Base-by-base conservation (phyloP, 2,797 vertebrate genomes). In the Sebastiscus tertius region DNA sequence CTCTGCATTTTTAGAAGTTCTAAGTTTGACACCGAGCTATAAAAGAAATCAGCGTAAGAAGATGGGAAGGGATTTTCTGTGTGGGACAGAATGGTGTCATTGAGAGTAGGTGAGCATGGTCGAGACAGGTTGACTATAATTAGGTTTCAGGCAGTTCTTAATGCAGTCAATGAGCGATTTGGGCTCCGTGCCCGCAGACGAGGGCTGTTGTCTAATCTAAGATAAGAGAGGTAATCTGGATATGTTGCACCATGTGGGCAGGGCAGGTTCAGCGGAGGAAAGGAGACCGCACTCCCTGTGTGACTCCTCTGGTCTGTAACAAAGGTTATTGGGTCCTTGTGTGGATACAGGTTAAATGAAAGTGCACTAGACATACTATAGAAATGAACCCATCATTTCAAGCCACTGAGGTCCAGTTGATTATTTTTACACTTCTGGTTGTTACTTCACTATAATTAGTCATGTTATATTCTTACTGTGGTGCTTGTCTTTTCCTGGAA, bases 161-260 rank as follows among this genome's bases (percentile, higher is more conserved):
- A 66, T 80, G 67, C 65, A 87, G 83, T 76, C 87, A 84, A n/a
- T 84, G 78, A 86, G 61, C 3, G 55, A 80, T 84, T 84, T 76
- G 60, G 84, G 76, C 81, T 66, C 33, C 42, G 75, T 12, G 78
- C 49, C 66, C 3, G 36, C 81, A 89, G 90, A 86, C 76, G 1
- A 69, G 82, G 61, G 46, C 63, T 78, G 74, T 68, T 74, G 60
- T 88, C 87, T 89, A 81, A 90, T 85, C 86, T 84, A 87, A 88
- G 27, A 60, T 84, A 77, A 88, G 83, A 82, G 81, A 62, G 33
- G 42, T 93, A 90, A 94, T 93, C 88, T 92, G 79, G 67, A 52
- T 68, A 60, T 56, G 36, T 91, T 87, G 75, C 77, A 77, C 91
- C 85, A 88, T 67, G 73, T 60, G 42, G 56, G 10, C 52, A 64